Evolutionary conservation across 2,888 invertebrate species (phyloP), one percentile per base, ranked within the genome.

Genomic region (Cotesia congregata): DNA sequence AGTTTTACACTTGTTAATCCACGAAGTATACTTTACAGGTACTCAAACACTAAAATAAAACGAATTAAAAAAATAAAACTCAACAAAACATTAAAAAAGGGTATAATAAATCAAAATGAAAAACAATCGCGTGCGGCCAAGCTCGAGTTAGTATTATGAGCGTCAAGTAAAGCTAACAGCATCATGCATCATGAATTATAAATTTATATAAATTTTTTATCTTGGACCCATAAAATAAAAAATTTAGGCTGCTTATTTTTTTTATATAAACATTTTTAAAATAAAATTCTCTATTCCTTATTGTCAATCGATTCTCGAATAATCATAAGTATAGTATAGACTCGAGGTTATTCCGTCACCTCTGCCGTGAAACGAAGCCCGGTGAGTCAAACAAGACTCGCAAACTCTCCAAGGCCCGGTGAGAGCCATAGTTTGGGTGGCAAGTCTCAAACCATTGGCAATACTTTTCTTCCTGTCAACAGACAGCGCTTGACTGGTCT

Each of bases 381-480:
- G 91, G 89, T 93, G 92, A 83, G 90, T 88, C 85, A 88, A 85
- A 82, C 86, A 88, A 83, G 86, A 86, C 81, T 87, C 86, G 86
- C 86, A 88, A 86, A 88, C 88, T 84, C 84, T 90, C 90, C 88
- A 91, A 83, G 89, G 92, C 87, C 94, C 93, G 80, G 94, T 93
- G 79, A 93, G 92, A 79, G 94, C 94, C 92, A 94, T 93, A 77
- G 94, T 94, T 90, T 94, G 93, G 74, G 92, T 92, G 90, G 94
- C 94, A 84, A 94, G 90, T 88, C 93, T 93, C 81, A 94, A 90
- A 77, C 94, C 94, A 86, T 93, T 93, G 79, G 93, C 94, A 82
- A 94, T 92, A 86, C 91, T 93, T 88, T 90, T 64, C 40, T 71
- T 41, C 72, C 75, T 68, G 74, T 67, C 59, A 70, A 38, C 38